These are phyloP conservation scores for Holothuria scabra DNA, from an alignment of 53 echinoderm and acorn worm genomes.

Conservation along the genomic window DNA sequence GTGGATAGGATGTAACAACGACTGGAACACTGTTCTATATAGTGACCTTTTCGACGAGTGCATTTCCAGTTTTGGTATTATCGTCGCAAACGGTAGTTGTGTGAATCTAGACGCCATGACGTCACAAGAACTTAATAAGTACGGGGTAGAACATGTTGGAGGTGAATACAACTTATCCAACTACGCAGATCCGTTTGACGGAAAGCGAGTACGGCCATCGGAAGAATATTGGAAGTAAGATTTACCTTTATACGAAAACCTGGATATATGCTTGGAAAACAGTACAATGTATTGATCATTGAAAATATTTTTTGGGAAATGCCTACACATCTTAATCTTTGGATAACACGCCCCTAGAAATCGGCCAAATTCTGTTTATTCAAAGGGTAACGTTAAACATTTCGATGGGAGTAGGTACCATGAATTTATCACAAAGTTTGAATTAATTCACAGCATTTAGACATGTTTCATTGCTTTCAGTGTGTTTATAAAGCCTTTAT, in stretches of 20 bases:
- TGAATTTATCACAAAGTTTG: too few relatives aligned
- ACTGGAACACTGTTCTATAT: constrained; percentile 66
- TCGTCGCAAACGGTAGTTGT: constrained; percentile 47
- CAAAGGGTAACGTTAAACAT: too few relatives aligned
- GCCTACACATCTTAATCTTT: too few relatives aligned
- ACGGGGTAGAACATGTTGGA: constrained; percentile 52
- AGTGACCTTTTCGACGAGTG: constrained; percentile 52
- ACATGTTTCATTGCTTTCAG: too few relatives aligned
- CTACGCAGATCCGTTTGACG: constrained; percentile 68
- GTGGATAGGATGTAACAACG: constrained; percentile 61
- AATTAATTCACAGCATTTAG: too few relatives aligned
- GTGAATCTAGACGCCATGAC: constrained; percentile 38
- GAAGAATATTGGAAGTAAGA: constrained; percentile 86
- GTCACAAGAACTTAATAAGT: constrained; percentile 27
- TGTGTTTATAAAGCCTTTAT: too few relatives aligned
- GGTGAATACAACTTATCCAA: constrained; percentile 12
- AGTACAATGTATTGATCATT: too few relatives aligned
- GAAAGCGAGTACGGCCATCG: constrained; percentile 63
- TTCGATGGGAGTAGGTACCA: too few relatives aligned
- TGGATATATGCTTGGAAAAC: too few relatives aligned
- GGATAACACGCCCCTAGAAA: too few relatives aligned
- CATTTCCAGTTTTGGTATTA: constrained; percentile 15
- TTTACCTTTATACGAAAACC: neutral
- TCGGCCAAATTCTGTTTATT: too few relatives aligned
- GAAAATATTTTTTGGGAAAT: too few relatives aligned